These are phyloP conservation scores for Epistrophe eligans DNA, from an alignment of 2,888 invertebrate species.

Conservation along the genomic window DNA sequence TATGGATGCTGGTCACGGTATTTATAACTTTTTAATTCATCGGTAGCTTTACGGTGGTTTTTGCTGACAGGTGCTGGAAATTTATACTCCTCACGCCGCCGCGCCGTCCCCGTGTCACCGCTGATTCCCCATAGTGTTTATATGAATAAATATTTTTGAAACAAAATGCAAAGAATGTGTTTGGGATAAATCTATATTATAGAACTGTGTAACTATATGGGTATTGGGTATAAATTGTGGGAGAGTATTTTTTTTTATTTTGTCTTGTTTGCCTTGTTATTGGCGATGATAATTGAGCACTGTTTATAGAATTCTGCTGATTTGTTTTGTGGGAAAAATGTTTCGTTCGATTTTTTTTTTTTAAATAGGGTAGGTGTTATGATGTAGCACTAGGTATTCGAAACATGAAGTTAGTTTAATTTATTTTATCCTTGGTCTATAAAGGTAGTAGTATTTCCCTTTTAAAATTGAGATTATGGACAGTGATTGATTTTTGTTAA, in stretches of 20 bases:
- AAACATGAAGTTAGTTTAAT: too few species aligned
- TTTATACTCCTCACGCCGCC: conserved; percentile 47
- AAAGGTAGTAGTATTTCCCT: too few species aligned
- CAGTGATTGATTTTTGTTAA: too few species aligned
- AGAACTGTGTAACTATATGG: not conserved
- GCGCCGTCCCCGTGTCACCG: not conserved
- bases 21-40: conserved; percentile 69
- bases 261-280: not conserved
- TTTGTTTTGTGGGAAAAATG: not conserved
- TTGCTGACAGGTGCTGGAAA: conserved; percentile 70
- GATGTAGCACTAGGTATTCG: too few species aligned
- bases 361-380: too few species aligned
- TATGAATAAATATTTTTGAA: conserved; percentile 41
- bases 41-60: conserved; percentile 66
- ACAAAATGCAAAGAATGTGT: conserved; percentile 1
- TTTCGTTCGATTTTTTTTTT: too few species aligned
- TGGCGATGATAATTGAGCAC: conserved; percentile 13
- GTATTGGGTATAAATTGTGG: not conserved
- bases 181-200: not conserved
- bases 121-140: conserved; percentile 14
- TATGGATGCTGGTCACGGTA: conserved; percentile 59
- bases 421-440: too few species aligned
- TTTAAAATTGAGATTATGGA: too few species aligned
- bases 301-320: not conserved
- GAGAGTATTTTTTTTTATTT: not conserved